Base-by-base conservation (phyloP, 2,797 vertebrate species). In the Rachycentron canadum region DNA sequence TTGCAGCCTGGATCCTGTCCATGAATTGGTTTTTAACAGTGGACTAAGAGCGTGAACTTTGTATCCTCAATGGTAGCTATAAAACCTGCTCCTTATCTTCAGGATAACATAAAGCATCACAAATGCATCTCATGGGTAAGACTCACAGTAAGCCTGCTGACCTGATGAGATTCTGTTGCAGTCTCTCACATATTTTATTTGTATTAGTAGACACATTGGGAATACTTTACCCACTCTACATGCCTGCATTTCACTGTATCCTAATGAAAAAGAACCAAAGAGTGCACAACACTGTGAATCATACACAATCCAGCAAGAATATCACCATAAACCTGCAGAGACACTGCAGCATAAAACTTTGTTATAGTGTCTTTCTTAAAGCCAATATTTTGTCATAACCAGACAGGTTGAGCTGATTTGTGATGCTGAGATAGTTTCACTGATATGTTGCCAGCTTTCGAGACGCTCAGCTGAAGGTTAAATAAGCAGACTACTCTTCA, bases 361-460 rank as follows among this genome's bases (percentile, higher is more conserved):
- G 30, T 56, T 68, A 7, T 13, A 36, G 9, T 21, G 28, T 78
- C 61, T 43, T 53, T 26, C 11, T 59, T 53, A 60, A 57, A 64
- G 60, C 36, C 47, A 73, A 23, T 76, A 63, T 73, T 71, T 78
- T 30, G 4, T 67, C 78, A 23, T 41, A 56, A 59, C 43, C 68
- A 79, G 43, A 79, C 59, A 49, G 43, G 67, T 73, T 64, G 56
- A 32, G 49, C 60, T 84, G 70, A 81, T 91, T 78, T 88, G 67
- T 61, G 68, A 73, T 76, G 75, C 61, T 23, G 50, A 63, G 28
- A 78, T 68, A 60, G 68, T 73, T 78, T 62, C 71, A 50, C 25
- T 72, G 58, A 85, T 7, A 64, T 41, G 28, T 66, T 67, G 70
- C 61, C 71, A 87, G 69, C 41, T 81, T 68, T 30, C 30, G 58